phyloP scores from a whole-genome alignment of 2,888 invertebrate genomes.

The Tenthredo scrophulariae region DNA sequence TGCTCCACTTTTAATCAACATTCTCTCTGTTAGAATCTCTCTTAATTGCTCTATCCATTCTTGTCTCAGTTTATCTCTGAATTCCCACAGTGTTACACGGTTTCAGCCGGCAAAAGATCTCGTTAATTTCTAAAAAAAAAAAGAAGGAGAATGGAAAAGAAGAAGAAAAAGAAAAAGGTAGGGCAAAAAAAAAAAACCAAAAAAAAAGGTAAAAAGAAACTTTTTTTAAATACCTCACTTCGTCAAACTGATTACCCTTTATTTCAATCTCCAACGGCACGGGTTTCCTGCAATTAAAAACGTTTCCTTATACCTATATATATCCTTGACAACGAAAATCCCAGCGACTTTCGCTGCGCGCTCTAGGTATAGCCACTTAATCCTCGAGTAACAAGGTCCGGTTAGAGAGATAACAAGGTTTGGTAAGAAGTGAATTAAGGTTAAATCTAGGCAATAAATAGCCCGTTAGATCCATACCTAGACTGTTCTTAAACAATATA shows the following conservation, averaged over 20 bases:
- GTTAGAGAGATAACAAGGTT: slow-evolving; percentile 20
- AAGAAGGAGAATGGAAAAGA: not conserved
- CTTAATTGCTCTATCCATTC: slow-evolving; percentile 50
- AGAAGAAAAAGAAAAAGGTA: not conserved
- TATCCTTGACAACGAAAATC: not conserved
- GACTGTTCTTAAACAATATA: not conserved
- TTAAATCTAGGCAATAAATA: slow-evolving; percentile 17
- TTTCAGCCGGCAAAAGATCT: slow-evolving; percentile 31
- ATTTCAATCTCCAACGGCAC: slow-evolving; percentile 30
- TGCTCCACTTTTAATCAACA: slow-evolving; percentile 48
- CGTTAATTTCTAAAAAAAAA: slow-evolving; percentile 28
- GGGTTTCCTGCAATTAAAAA: slow-evolving; percentile 26
- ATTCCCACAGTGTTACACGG: slow-evolving; percentile 36
- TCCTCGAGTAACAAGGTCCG: slow-evolving; percentile 40
- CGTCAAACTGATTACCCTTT: slow-evolving; percentile 39
- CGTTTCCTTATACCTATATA: not conserved
- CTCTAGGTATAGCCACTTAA: not conserved
- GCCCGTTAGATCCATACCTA: not conserved
- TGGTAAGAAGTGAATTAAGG: slow-evolving; percentile 22
- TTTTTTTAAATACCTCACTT: slow-evolving; percentile 23
- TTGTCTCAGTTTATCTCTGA: slow-evolving; percentile 50
- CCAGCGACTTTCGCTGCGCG: not conserved
- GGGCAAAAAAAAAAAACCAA: not conserved
- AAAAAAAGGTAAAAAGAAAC: not conserved
- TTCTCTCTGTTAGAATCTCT: slow-evolving; percentile 47